A percentile compares a stretch with the other conserved stretches of the same genome.
Conservation (phyloP, 2,797 vertebrate genomes). For the Enteromius argenteus region DNA sequence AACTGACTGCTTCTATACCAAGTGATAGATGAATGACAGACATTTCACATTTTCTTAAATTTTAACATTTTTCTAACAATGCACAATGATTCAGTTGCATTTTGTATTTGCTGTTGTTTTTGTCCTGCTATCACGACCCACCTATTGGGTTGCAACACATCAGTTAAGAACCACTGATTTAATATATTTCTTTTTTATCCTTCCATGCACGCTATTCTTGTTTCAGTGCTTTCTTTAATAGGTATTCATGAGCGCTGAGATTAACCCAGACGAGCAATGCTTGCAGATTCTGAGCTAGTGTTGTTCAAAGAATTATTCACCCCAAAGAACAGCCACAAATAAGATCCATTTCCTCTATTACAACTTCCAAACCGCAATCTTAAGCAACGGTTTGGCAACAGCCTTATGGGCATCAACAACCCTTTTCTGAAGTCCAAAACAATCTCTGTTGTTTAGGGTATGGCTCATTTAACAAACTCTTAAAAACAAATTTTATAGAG, state of each 20-base stretch:
- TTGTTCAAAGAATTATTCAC: conserved; percentile 16
- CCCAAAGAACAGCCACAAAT: conserved; percentile 15
- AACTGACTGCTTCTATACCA: background rate
- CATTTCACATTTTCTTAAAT: too few species aligned
- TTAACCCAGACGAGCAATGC: conserved; percentile 8
- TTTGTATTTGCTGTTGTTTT: background rate
- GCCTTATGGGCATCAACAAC: background rate
- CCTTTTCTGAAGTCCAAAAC: conserved; percentile 4
- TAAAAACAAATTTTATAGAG: background rate
- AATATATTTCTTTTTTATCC: background rate
- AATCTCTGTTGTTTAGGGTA: background rate
- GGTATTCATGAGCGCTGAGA: conserved; percentile 20
- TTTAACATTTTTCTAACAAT: background rate
- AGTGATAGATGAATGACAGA: background rate
- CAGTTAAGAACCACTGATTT: background rate
- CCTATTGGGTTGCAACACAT: background rate
- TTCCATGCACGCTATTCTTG: background rate
- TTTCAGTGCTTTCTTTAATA: conserved; percentile 32
- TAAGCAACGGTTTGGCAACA: conserved; percentile 26
- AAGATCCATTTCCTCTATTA: conserved; percentile 22
- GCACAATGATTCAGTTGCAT: background rate
- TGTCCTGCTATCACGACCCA: background rate
- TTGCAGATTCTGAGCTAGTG: background rate
- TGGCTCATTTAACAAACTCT: background rate
- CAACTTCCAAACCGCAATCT: conserved; percentile 32